Evolutionary conservation across 2,113 vertebrate genomes (phyloP), one percentile per base, ranked within the genome.

Genomic region (Lampris incognitus): DNA sequence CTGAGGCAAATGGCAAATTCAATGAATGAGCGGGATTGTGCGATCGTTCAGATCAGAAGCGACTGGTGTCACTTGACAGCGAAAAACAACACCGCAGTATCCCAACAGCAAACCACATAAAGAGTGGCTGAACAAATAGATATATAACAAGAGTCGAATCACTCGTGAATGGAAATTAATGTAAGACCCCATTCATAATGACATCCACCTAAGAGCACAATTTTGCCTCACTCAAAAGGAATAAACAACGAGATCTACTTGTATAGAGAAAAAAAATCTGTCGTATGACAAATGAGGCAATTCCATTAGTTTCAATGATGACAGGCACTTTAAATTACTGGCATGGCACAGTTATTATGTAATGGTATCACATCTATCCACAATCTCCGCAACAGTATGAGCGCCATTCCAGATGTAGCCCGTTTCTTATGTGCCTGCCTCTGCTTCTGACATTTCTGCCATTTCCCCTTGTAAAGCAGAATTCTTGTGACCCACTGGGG

Each of bases 381-480:
- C 58, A 70, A 81, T 83, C 86, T 87, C 83, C 84, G 24, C 24
- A 69, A 56, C 67, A 74, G 61, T 46, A 4, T 64, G 61, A 90
- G 76, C 69, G 69, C 11, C 66, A 77, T 76, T 80, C 87, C 85
- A 90, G 81, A 88, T 84, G 87, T 57, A 7, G 44, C 10, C 56
- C 2, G 2, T 54, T 44, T 77, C 72, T 50, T 3, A 64, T 56
- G n/a, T 37, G 76, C 56, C 64, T 49, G 50, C 55, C 65, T 54
- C 6, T 3, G 58, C 63, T 44, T 48, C 40, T 78, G 70, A 78
- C 52, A 51, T 52, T 62, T 76, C 64, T 69, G 69, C 78, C 74
- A 72, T 85, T 85, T 92, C 79, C 83, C 75, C 74, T 90, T 79
- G 82, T 86, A 86, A 90, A 83, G 82, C 58, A 68, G 60, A 46